A percentile compares a stretch with the other conserved stretches of the same genome.
Conservation (phyloP, 2,113 vertebrate genomes). For the Psilopsiagon aurifrons region DNA sequence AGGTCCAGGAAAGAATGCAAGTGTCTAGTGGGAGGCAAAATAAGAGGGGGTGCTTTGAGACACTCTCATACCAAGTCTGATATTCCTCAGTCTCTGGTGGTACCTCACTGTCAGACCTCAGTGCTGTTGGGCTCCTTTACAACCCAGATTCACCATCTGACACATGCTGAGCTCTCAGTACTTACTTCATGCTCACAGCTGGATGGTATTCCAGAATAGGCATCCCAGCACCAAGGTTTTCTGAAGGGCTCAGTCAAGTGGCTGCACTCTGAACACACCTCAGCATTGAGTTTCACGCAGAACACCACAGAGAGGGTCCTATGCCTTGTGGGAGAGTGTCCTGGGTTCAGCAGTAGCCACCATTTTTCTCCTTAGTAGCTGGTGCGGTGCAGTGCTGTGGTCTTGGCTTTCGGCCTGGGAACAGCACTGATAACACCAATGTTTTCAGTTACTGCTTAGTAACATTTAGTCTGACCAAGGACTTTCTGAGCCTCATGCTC, state of each 20-base stretch:
- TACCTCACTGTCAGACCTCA: not conserved
- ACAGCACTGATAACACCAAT: too few relatives aligned
- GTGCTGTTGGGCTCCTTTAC: not conserved
- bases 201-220: not conserved
- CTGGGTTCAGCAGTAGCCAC: too few relatives aligned
- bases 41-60: not conserved
- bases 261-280: not conserved
- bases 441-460: too few relatives aligned
- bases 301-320: not conserved
- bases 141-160: not conserved
- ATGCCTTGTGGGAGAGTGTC: not conserved
- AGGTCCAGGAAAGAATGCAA: not conserved
- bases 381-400: too few relatives aligned
- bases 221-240: not conserved
- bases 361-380: too few relatives aligned
- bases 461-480: too few relatives aligned
- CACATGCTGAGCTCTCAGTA: not conserved
- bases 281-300: not conserved
- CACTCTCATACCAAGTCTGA: not conserved
- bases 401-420: too few relatives aligned
- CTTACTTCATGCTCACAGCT: not conserved
- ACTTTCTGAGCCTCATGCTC: too few relatives aligned
- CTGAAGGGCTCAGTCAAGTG: not conserved
- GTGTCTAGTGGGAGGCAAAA: fast-evolving
- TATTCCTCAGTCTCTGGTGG: not conserved